Evolutionary conservation across 1,140 invertebrate species (phyloP), one percentile per base, ranked within the genome.

Genomic region (Augochlora pura): DNA sequence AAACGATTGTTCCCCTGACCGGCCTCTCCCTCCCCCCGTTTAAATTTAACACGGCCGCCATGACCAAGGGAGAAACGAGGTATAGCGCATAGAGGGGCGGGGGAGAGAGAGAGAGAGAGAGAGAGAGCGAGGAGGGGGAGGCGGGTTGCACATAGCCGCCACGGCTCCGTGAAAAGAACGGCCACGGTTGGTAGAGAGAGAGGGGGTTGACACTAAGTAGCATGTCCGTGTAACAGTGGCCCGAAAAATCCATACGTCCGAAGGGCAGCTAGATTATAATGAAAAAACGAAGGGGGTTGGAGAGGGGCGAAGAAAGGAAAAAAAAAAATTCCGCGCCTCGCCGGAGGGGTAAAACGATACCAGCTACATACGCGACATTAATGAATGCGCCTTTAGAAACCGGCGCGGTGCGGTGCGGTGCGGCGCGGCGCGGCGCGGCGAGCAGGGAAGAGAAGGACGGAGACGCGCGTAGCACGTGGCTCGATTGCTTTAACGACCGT

Each of bases 231-330:
- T 85, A 86, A 85, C 77, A 83, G 71, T 79, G 62, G 82, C 78
- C 82, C 82, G 76, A 87, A 87, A 87, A 87, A 87, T 87, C 85
- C 83, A 87, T 87, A 84, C 86, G 76, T 71, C 65, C 76, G 64
- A 82, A 71, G 75, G 82, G 60, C 54, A 71, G 74, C 67, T 71
- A 52, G 85, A 87, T 87, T 87, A 82, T 84, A 87, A 81, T 64
- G 46, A 71, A 66, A 75, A 38, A 39, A 57, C 10, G n/a, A 39
- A n/a, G 21, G 54, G 0, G n/a, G 1, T 6, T 5, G 21, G 21
- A 7, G 2, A 12, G 27, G 16, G 38, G 14, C 6, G 27, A 23
- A 42, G n/a, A 39, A 39, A 21, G 23, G n/a, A n/a, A n/a, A 25
- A 39, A 54, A 74, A 74, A 77, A 79, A 79, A 49, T 65, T 70